Evolutionary conservation across 2,888 invertebrate genomes (phyloP), one percentile per base, ranked within the genome.

Genomic region (Macropis europaea): DNA sequence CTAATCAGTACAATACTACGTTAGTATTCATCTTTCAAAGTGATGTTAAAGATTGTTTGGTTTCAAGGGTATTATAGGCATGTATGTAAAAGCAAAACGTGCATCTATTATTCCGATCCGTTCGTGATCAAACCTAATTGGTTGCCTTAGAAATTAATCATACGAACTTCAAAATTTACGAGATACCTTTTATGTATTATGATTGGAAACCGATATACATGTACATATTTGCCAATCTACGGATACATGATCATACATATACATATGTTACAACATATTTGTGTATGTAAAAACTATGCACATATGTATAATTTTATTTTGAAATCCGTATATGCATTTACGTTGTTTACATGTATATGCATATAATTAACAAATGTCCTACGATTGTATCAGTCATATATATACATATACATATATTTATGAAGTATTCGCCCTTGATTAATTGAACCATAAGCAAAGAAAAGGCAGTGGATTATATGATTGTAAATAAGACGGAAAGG

Each of bases 401-500:
- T 9, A 38, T 13, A 48, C 57, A 69, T 53, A 53, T 9, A 38
- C 19, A 48, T 66, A 69, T 53, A 60, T 73, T 22, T 68, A 45
- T 68, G 54, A 70, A 48, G 48, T 54, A 59, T 53, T 72, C 56
- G 60, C 34, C 24, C 22, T 67, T 11, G 28, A 50, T 47, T 54
- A 50, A 53, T 50, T 26, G 48, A 34, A n/a, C 4, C 53, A 67
- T 67, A 32, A 72, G 57, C 45, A 59, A 50, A 30, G 52, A 52
- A 63, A 74, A 36, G 52, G 57, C 19, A 50, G 30, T 64, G 43
- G 45, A 13, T 43, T 43, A 60, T 57, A 73, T 69, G 52, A 78
- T 78, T 84, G 76, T 84, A 78, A 84, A 80, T 82, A 74, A 75
- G 78, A 64, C 54, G 57, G 40, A 53, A 42, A 75, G 57, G 26